Evolutionary conservation across 2,888 invertebrate species (phyloP), one percentile per base, ranked within the genome.

Genomic region (Polyploca ridens): DNA sequence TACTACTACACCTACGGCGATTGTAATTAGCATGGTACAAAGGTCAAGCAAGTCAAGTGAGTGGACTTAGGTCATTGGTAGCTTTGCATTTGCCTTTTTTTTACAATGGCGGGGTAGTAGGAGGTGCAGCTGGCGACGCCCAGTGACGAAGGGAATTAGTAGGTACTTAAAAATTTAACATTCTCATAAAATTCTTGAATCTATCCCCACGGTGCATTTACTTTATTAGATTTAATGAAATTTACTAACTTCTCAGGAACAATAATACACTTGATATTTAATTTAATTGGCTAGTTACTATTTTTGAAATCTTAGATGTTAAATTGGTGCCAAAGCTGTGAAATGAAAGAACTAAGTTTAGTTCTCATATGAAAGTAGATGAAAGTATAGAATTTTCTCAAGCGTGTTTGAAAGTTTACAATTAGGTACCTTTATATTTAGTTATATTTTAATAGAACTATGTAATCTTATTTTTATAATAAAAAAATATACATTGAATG

Each of bases 301-400:
- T 70, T 73, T 64, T 64, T 65, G 5, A 65, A 74, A 69, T 71
- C 63, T 63, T 85, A 86, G 77, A 77, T 79, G 68, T 82, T 80
- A 80, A 81, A 86, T 87, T 82, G 87, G 91, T 91, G 91, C 91
- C 91, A 91, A 91, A 91, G 90, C 82, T 85, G 75, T 73, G 67
- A 82, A 54, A 54, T 54, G n/a, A 54, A 54, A n/a, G 19, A 54
- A 54, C 54, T 54, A 19, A 5, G 19, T 54, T 54, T 54, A 1
- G 54, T 54, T 54, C 14, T 54, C 10, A 10, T 10, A 54, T 54
- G 10, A 54, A 54, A 19, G 16, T 54, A 10, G 2, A 54, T 54
- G 10, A 54, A 54, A 19, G 16, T 54, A 19, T 54, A 16, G 16
- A 19, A 54, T 19, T 19, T 54, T 19, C 19, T 54, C 16, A 19